A percentile compares a stretch with the other conserved stretches of the same genome.
phyloP scores from a whole-genome alignment of 2,113 vertebrate genomes.

The Dissostichus mawsoni region DNA sequence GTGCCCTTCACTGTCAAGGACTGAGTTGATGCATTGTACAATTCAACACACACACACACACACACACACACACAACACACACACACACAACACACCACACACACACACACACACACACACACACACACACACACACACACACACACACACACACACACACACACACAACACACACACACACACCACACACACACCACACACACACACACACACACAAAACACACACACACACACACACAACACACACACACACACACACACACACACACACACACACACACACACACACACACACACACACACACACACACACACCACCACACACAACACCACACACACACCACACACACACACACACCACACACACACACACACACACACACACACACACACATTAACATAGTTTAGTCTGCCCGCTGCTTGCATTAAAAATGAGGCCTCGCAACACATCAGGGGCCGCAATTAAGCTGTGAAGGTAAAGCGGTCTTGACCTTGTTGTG shows the following conservation, averaged over 20 bases:
- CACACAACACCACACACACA: neutral
- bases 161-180: conserved; percentile 23
- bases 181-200: neutral
- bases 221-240: neutral
- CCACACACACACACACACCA: neutral
- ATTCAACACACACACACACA: neutral
- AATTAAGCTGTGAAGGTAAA: conserved; percentile 82
- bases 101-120: conserved; percentile 4
- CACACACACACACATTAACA: conserved; percentile 49
- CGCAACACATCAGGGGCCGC: conserved; percentile 67
- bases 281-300: conserved; percentile 3
- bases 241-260: conserved; percentile 6
- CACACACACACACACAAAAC: neutral
- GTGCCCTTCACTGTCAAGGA: neutral
- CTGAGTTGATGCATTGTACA: neutral
- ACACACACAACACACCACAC: conserved; percentile 4
- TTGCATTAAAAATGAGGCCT: conserved; percentile 70
- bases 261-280: conserved; percentile 19
- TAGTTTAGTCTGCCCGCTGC: conserved; percentile 55
- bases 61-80: neutral
- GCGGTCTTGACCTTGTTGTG: conserved; percentile 78
- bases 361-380: conserved; percentile 9
- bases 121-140: conserved; percentile 29
- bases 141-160: conserved; percentile 4
- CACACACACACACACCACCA: neutral